A percentile compares a stretch with the other conserved stretches of the same genome.
Evolutionary conservation across 1,140 invertebrate species (phyloP).

Genomic region (Temnothorax nylanderi): DNA sequence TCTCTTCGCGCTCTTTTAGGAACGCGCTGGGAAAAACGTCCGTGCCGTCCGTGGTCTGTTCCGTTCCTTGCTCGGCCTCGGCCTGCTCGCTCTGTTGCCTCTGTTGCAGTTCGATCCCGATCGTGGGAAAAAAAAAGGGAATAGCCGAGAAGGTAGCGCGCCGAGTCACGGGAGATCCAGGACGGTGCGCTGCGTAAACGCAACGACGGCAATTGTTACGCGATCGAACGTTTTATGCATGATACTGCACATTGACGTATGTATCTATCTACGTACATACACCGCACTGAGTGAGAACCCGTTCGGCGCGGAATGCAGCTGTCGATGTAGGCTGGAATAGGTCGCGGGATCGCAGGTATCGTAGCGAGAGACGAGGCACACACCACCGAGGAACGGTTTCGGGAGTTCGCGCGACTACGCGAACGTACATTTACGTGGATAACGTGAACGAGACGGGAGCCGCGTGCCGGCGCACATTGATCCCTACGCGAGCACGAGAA

Average conservation of each 20-base stretch:
- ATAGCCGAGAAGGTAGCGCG: neutral
- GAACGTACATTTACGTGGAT: neutral
- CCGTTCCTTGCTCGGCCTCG: neutral
- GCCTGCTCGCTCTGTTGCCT: neutral
- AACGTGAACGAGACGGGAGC: no score
- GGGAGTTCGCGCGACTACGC: constrained; percentile 16
- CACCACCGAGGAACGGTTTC: neutral
- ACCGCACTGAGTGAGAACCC: constrained; percentile 46
- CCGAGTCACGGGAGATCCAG: neutral
- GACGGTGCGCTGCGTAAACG: neutral
- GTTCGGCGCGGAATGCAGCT: constrained; percentile 77
- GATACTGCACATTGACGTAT: constrained; percentile 77
- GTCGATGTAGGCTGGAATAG: constrained; percentile 74
- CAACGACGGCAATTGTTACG: constrained; percentile 45
- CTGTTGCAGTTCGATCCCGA: neutral
- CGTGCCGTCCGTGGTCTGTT: constrained; percentile 32
- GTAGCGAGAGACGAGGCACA: neutral
- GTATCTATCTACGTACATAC: constrained; percentile 1
- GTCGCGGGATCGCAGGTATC: constrained; percentile 2
- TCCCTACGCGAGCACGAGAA: constrained; percentile 70
- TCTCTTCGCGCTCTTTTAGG: constrained; percentile 59
- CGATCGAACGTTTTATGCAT: constrained; percentile 73
- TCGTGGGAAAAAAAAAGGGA: neutral
- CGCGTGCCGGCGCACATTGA: constrained; percentile 70
- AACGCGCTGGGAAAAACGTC: constrained; percentile 54